Evolutionary conservation across 2,113 vertebrate species (phyloP).

Genomic region (Romanogobio albipinnatus): DNA sequence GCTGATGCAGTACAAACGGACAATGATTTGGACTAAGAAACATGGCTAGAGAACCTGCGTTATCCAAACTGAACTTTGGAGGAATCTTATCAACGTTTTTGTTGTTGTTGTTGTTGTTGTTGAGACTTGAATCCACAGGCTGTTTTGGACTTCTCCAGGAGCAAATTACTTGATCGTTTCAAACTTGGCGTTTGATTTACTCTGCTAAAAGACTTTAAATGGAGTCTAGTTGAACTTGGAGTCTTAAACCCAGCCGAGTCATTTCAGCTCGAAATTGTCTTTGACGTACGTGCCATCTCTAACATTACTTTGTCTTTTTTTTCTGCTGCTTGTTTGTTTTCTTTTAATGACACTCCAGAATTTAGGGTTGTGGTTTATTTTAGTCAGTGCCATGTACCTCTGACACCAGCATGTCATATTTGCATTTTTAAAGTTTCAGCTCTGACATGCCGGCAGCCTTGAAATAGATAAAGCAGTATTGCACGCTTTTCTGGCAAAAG

Average conservation of each 20-base stretch:
- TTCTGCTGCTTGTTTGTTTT: slow-evolving; percentile 13
- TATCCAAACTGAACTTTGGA: slow-evolving; percentile 37
- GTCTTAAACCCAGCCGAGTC: slow-evolving; percentile 26
- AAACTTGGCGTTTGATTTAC: slow-evolving; percentile 15
- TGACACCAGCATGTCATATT: neutral
- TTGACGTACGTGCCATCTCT: slow-evolving; percentile 2
- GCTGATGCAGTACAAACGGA: slow-evolving; percentile 18
- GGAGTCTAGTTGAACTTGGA: slow-evolving; percentile 45
- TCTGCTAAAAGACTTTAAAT: slow-evolving; percentile 34
- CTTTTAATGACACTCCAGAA: slow-evolving; percentile 6
- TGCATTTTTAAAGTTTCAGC: slow-evolving; percentile 16
- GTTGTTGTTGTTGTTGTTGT: slow-evolving; percentile 11
- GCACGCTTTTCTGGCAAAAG: slow-evolving; percentile 36
- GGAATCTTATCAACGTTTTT: slow-evolving; percentile 9
- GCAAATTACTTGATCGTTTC: neutral
- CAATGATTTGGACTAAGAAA: slow-evolving; percentile 23
- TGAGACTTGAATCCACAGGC: slow-evolving; percentile 35
- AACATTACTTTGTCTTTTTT: neutral
- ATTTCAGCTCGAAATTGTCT: slow-evolving; percentile 14
- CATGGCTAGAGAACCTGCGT: neutral
- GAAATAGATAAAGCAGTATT: slow-evolving; percentile 30
- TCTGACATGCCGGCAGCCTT: slow-evolving; percentile 5
- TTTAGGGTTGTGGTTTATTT: slow-evolving; percentile 30
- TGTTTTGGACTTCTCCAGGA: slow-evolving; percentile 32
- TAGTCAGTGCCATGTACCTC: slow-evolving; percentile 4